phyloP scores from a whole-genome alignment of 2,113 vertebrate genomes.

The Motacilla alba region DNA sequence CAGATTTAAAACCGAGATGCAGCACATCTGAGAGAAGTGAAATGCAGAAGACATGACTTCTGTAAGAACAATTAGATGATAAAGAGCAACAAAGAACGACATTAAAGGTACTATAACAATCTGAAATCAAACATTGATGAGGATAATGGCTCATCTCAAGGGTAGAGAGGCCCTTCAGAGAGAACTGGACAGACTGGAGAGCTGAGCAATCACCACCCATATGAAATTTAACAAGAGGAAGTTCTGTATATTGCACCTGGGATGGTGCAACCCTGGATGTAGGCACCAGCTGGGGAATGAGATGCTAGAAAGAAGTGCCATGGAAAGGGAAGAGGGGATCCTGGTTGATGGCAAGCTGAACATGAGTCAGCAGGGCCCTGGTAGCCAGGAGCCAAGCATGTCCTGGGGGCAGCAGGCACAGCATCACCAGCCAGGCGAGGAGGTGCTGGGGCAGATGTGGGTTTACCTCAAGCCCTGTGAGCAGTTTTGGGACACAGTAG shows the following conservation, averaged over 20 bases:
- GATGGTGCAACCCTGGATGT: neutral
- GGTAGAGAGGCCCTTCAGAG: neutral
- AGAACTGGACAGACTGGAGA: neutral
- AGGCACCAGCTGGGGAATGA: accelerated
- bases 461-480: neutral
- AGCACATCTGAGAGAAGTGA: neutral
- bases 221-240: neutral
- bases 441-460: too few relatives aligned
- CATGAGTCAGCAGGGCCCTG: neutral
- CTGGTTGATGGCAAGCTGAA: neutral
- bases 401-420: neutral
- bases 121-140: neutral
- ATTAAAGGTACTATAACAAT: neutral
- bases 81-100: neutral
- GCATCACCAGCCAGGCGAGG: accelerated
- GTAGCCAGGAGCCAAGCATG: accelerated
- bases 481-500: neutral
- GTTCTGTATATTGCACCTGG: neutral
- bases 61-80: neutral
- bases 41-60: neutral
- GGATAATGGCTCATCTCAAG: neutral
- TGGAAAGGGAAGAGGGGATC: accelerated
- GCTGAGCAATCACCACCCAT: neutral
- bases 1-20: neutral
- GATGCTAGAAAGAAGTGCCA: neutral